phyloP scores from a whole-genome alignment of 2,888 invertebrate species.

The Odontothrips loti region DNA sequence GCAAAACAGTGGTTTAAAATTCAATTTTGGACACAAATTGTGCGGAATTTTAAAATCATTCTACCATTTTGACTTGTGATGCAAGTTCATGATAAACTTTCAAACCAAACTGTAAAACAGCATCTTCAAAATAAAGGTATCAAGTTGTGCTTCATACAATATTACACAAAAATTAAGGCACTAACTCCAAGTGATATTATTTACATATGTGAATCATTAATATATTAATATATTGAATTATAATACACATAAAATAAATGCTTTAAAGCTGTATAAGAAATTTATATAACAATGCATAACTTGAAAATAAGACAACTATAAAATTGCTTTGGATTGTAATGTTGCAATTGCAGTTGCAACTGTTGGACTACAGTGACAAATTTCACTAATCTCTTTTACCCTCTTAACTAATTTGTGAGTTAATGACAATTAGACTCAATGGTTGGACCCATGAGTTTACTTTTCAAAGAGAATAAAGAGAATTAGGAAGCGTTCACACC shows the following conservation, averaged over 20 bases:
- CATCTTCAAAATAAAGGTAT: background rate
- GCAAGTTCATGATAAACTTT: background rate
- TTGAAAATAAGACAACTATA: background rate
- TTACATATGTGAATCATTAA: constrained; percentile 4
- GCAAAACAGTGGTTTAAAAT: background rate
- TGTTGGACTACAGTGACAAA: background rate
- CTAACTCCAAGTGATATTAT: background rate
- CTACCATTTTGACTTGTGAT: too few species aligned
- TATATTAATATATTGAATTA: constrained; percentile 12
- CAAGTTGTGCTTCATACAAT: background rate
- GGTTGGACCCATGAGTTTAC: too few species aligned
- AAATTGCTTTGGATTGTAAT: background rate
- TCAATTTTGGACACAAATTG: background rate
- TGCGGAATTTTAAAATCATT: too few species aligned
- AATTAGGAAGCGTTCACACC: too few species aligned
- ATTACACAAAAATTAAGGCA: background rate
- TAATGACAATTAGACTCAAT: too few species aligned
- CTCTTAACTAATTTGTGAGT: too few species aligned
- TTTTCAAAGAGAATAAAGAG: too few species aligned
- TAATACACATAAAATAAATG: constrained; percentile 13
- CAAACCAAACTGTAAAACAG: background rate
- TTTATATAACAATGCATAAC: background rate
- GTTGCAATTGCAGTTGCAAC: background rate
- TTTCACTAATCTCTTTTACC: too few species aligned
- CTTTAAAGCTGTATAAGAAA: background rate